Conservation (phyloP, 2,888 invertebrate genomes). For the Caradrina kadenii region DNA sequence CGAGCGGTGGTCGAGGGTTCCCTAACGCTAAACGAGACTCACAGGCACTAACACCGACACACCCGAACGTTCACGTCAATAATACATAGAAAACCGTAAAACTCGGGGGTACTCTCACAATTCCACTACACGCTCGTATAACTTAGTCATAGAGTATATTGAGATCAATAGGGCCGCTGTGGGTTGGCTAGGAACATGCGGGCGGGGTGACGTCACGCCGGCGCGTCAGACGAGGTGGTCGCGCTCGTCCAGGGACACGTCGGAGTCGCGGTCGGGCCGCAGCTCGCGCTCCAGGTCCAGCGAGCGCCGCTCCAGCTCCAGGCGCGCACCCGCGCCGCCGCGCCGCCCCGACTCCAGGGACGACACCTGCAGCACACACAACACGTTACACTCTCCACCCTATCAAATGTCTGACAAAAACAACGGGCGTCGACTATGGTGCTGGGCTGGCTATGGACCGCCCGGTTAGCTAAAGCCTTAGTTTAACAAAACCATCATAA, state of each 20-base stretch:
- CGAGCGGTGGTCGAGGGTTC: conserved; percentile 72
- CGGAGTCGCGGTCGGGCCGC: conserved; percentile 83
- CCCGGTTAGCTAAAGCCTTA: too few relatives aligned
- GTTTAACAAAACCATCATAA: too few relatives aligned
- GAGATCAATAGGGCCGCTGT: conserved; percentile 81
- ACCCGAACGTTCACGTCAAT: conserved; percentile 80
- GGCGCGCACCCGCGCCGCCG: conserved; percentile 75
- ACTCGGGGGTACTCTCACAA: conserved; percentile 86
- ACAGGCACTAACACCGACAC: conserved; percentile 88
- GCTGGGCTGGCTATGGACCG: too few relatives aligned
- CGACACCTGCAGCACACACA: conserved; percentile 76
- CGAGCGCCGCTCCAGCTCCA: conserved; percentile 87
- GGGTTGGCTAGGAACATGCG: conserved; percentile 19
- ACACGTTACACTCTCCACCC: background rate
- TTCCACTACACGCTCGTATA: conserved; percentile 88
- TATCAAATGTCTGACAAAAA: too few relatives aligned
- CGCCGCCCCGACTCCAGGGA: conserved; percentile 83
- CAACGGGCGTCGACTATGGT: too few relatives aligned
- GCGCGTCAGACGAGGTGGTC: conserved; percentile 83
- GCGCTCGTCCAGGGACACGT: conserved; percentile 87
- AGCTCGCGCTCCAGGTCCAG: conserved; percentile 89
- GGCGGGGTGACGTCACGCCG: conserved; percentile 1
- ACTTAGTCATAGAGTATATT: conserved; percentile 85
- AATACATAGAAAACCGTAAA: conserved; percentile 88
- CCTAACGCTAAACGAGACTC: conserved; percentile 86